These are phyloP conservation scores for Hydrophis major DNA, from an alignment of 2,797 vertebrate species.

Conservation along the genomic window DNA sequence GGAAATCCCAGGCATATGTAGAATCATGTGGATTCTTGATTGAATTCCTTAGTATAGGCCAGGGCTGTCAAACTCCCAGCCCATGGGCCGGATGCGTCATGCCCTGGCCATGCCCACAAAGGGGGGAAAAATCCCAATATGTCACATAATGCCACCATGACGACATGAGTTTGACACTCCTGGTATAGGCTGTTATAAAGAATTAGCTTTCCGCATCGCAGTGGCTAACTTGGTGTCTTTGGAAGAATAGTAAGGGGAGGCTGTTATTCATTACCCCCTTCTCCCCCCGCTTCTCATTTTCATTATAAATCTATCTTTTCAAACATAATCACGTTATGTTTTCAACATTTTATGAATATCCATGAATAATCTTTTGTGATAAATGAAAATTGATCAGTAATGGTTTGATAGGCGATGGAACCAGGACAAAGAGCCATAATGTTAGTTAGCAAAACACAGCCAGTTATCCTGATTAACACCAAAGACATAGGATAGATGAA, in stretches of 20 bases:
- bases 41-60: neutral
- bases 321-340: slow-evolving; percentile 1
- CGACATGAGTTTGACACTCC: no score
- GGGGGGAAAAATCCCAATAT: no score
- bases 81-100: no score
- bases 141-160: no score
- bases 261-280: neutral
- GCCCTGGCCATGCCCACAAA: no score
- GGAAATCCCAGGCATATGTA: neutral
- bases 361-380: neutral
- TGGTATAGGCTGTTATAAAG: neutral
- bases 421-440: neutral
- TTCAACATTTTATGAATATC: neutral
- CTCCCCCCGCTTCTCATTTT: neutral
- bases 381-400: neutral
- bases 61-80: no score
- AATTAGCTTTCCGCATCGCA: neutral
- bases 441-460: neutral
- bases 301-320: neutral
- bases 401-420: slow-evolving; percentile 28
- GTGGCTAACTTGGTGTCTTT: neutral
- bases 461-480: neutral
- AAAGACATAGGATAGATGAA: neutral
- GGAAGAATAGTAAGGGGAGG: neutral
- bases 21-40: neutral